Conservation (phyloP, 2,888 invertebrate species). For the Epinotia nisella region DNA sequence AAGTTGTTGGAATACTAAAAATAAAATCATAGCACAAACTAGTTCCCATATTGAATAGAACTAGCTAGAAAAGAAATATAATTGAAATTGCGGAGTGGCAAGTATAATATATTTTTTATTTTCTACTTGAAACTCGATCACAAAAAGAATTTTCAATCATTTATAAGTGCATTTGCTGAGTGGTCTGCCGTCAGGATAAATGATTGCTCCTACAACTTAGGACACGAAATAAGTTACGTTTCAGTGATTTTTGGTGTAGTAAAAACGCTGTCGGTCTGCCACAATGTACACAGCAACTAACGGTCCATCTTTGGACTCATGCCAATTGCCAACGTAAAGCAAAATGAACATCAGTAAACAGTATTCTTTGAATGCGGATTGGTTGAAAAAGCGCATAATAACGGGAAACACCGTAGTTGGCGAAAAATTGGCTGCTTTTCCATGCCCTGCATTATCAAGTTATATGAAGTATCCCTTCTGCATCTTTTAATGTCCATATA, state of each 20-base stretch:
- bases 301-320: slow-evolving; percentile 14
- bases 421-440: no score
- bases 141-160: slow-evolving; percentile 14
- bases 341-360: slow-evolving; percentile 14
- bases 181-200: background rate
- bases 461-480: no score
- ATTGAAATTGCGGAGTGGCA: slow-evolving; percentile 7
- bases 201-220: background rate
- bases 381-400: background rate
- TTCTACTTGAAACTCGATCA: background rate
- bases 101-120: slow-evolving; percentile 10
- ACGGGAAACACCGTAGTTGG: no score
- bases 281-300: background rate
- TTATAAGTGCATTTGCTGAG: slow-evolving; percentile 23
- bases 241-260: background rate
- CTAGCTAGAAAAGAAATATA: background rate
- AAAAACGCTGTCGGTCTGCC: background rate
- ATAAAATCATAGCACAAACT: background rate
- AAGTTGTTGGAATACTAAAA: background rate
- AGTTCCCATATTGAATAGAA: slow-evolving; percentile 3
- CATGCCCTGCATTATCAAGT: no score
- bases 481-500: no score
- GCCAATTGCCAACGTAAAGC: slow-evolving; percentile 25
- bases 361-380: background rate
- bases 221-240: background rate